A percentile compares a stretch with the other conserved stretches of the same genome.
These are phyloP conservation scores for Drosophila subobscura DNA, from an alignment of 1,140 invertebrate species.

Conservation along the genomic window DNA sequence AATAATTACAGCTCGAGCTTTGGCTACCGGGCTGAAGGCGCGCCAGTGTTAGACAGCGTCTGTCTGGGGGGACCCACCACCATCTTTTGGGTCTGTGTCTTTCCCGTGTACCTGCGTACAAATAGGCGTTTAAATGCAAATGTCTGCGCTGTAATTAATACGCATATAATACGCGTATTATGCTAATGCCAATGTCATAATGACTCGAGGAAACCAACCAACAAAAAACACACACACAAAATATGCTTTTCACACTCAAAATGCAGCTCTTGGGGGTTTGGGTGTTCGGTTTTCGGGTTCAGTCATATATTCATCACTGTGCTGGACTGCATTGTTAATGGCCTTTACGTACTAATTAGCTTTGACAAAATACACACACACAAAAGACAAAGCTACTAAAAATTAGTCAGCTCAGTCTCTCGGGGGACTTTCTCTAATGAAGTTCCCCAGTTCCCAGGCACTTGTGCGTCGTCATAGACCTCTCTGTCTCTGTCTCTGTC, in stretches of 20 bases:
- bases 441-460: slow-evolving; percentile 62
- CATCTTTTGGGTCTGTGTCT: slow-evolving; percentile 19
- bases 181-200: slow-evolving; percentile 74
- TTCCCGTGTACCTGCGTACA: slow-evolving; percentile 43
- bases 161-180: slow-evolving; percentile 82
- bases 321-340: slow-evolving; percentile 68
- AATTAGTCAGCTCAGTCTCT: slow-evolving; percentile 57
- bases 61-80: slow-evolving; percentile 29
- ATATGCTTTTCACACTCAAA: slow-evolving; percentile 74
- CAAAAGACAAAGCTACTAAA: slow-evolving; percentile 69
- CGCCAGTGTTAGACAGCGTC: too few species aligned
- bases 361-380: slow-evolving; percentile 71
- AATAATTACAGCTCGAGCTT: slow-evolving; percentile 72
- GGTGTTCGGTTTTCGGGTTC: slow-evolving; percentile 1
- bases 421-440: slow-evolving; percentile 73
- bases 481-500: slow-evolving; percentile 21
- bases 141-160: slow-evolving; percentile 80
- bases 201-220: slow-evolving; percentile 53
- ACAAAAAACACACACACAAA: slow-evolving; percentile 33
- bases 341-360: slow-evolving; percentile 78
- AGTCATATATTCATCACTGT: slow-evolving; percentile 73
- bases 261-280: slow-evolving; percentile 38
- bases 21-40: slow-evolving; percentile 49
- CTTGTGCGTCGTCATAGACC: slow-evolving; percentile 30
- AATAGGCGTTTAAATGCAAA: slow-evolving; percentile 82